phyloP scores from a whole-genome alignment of 2,113 vertebrate genomes.

The Gasterosteus aculeatus region DNA sequence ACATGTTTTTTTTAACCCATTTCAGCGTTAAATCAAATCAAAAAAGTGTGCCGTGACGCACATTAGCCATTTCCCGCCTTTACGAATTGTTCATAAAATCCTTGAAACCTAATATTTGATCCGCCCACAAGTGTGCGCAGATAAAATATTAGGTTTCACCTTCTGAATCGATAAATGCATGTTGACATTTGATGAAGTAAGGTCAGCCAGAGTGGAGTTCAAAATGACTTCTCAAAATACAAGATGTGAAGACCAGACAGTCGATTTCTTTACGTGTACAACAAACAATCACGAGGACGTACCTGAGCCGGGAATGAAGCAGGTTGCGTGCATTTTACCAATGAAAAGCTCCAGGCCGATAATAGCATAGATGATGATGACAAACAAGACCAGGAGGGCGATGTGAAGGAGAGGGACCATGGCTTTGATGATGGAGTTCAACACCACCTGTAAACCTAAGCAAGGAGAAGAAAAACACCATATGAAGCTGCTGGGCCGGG shows the following conservation, averaged over 20 bases:
- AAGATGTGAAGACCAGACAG: not conserved
- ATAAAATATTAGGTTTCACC: slow-evolving; percentile 1
- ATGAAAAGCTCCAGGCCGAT: slow-evolving; percentile 99
- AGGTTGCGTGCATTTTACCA: slow-evolving; percentile 99
- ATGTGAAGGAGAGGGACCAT: slow-evolving; percentile 99
- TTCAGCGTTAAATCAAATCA: not conserved
- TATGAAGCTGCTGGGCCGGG: not conserved
- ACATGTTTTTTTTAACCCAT: not conserved
- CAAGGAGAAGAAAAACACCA: slow-evolving; percentile 52
- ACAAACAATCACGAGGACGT: slow-evolving; percentile 34
- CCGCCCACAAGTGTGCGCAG: not conserved
- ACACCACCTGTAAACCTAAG: slow-evolving; percentile 99
- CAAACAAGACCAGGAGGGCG: slow-evolving; percentile 98
- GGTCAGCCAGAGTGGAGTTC: not conserved
- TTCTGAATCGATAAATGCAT: not conserved
- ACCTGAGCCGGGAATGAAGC: slow-evolving; percentile 90
- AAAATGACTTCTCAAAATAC: not conserved
- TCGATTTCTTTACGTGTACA: slow-evolving; percentile 2
- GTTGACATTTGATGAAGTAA: not conserved
- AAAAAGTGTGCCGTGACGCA: not conserved
- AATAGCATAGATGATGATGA: slow-evolving; percentile 99
- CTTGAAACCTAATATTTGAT: too few species aligned
- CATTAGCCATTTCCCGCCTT: not conserved
- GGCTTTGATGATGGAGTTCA: slow-evolving; percentile 99
- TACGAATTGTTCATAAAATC: not conserved